Percentiles rank a stretch among this genome's conserved stretches.
phyloP scores from a whole-genome alignment of 2,888 invertebrate species.

The Lottia scabra region DNA sequence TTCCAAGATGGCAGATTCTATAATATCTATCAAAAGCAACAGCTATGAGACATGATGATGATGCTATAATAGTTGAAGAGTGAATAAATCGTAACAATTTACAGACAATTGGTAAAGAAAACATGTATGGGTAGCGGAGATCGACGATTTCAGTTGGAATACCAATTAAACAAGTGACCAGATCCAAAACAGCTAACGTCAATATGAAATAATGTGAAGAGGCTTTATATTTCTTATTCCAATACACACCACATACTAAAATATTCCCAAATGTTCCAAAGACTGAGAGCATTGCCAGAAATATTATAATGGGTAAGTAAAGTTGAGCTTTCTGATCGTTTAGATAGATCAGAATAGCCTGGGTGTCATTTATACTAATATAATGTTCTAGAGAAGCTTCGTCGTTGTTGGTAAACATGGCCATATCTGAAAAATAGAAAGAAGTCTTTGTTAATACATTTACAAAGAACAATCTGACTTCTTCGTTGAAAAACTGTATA shows the following conservation, averaged over 20 bases:
- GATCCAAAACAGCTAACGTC: slow-evolving; percentile 55
- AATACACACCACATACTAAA: slow-evolving; percentile 56
- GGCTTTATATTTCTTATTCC: slow-evolving; percentile 44
- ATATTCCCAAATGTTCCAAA: slow-evolving; percentile 56
- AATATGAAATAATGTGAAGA: slow-evolving; percentile 62
- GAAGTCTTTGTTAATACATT: too few relatives aligned
- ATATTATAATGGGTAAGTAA: slow-evolving; percentile 59
- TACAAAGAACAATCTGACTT: too few relatives aligned
- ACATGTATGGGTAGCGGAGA: slow-evolving; percentile 58
- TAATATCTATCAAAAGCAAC: slow-evolving; percentile 59
- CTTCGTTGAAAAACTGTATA: too few relatives aligned
- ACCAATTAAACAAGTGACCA: slow-evolving; percentile 58
- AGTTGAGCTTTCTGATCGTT: slow-evolving; percentile 54
- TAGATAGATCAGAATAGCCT: slow-evolving; percentile 26
- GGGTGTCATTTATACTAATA: slow-evolving; percentile 14
- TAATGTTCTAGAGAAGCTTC: slow-evolving; percentile 1
- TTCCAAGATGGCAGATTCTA: slow-evolving; percentile 56
- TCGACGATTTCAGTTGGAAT: slow-evolving; percentile 62
- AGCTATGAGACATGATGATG: slow-evolving; percentile 52
- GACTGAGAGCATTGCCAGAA: slow-evolving; percentile 48
- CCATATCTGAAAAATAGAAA: too few relatives aligned
- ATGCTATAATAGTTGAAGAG: slow-evolving; percentile 58
- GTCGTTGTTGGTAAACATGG: too few relatives aligned
- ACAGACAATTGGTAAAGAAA: slow-evolving; percentile 55
- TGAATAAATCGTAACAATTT: slow-evolving; percentile 57